Evolutionary conservation across 2,113 vertebrate species (phyloP).

Genomic region (Mustelus asterias): DNA sequence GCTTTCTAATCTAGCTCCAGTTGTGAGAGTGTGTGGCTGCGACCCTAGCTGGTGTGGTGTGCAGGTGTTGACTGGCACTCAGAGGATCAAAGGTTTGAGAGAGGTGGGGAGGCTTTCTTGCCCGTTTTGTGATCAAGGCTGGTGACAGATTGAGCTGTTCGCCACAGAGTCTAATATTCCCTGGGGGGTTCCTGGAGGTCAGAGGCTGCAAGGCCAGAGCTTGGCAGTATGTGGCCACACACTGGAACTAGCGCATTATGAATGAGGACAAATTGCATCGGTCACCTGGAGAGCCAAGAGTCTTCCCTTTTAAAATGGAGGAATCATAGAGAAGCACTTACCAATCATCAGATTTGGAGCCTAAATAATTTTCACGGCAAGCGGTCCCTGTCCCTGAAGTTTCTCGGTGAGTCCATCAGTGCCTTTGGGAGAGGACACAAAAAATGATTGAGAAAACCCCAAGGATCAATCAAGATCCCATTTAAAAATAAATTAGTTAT

Average conservation of each 20-base stretch:
- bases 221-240: neutral
- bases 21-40: neutral
- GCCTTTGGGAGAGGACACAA: neutral
- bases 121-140: neutral
- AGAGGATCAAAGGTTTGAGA: neutral
- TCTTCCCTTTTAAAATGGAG: neutral
- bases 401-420: neutral
- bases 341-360: neutral
- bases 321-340: neutral
- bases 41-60: neutral
- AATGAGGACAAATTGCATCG: neutral
- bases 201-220: neutral
- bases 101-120: neutral
- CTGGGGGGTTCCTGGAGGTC: neutral
- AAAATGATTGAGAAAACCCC: neutral
- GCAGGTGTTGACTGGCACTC: neutral
- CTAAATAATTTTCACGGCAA: neutral
- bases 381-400: neutral
- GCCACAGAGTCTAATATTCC: neutral
- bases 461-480: neutral
- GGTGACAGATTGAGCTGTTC: neutral
- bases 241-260: neutral
- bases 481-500: neutral
- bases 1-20: neutral
- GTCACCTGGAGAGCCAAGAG: neutral